Percentiles rank a stretch among this genome's conserved stretches.
Conservation (phyloP, 2,888 invertebrate genomes). For the Volucella bombylans region DNA sequence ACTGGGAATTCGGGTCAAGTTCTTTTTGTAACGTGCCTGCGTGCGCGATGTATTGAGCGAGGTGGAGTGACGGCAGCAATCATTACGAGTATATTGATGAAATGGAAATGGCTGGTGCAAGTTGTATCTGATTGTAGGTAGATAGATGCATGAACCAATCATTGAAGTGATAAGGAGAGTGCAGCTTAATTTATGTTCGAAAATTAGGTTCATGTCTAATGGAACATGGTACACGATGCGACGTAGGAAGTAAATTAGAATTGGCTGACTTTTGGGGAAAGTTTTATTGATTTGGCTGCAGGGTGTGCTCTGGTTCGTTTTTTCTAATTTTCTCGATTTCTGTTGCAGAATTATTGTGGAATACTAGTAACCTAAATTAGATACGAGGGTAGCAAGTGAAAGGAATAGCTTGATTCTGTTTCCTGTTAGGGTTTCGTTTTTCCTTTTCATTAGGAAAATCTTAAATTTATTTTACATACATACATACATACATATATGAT, state of each 20-base stretch:
- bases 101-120: slow-evolving; percentile 38
- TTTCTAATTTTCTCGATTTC: slow-evolving; percentile 12
- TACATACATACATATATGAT: too few relatives aligned
- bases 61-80: not conserved
- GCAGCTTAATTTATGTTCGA: slow-evolving; percentile 35
- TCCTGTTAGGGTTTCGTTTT: too few relatives aligned
- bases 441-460: too few relatives aligned
- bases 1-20: slow-evolving; percentile 62
- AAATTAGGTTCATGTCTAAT: slow-evolving; percentile 28
- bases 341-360: too few relatives aligned
- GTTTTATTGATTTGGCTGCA: slow-evolving; percentile 23
- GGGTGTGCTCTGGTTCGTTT: slow-evolving; percentile 49
- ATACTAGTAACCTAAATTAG: slow-evolving; percentile 18
- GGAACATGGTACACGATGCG: slow-evolving; percentile 24
- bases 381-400: not conserved
- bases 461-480: too few relatives aligned
- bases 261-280: slow-evolving; percentile 12
- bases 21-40: slow-evolving; percentile 25
- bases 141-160: slow-evolving; percentile 44
- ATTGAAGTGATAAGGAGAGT: slow-evolving; percentile 58
- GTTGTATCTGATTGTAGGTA: not conserved
- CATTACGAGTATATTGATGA: slow-evolving; percentile 10
- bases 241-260: slow-evolving; percentile 30
- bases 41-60: not conserved
- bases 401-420: not conserved